Percentiles rank a stretch among this genome's conserved stretches.
Evolutionary conservation across 2,888 invertebrate genomes (phyloP).

Genomic region (Spodoptera picta): DNA sequence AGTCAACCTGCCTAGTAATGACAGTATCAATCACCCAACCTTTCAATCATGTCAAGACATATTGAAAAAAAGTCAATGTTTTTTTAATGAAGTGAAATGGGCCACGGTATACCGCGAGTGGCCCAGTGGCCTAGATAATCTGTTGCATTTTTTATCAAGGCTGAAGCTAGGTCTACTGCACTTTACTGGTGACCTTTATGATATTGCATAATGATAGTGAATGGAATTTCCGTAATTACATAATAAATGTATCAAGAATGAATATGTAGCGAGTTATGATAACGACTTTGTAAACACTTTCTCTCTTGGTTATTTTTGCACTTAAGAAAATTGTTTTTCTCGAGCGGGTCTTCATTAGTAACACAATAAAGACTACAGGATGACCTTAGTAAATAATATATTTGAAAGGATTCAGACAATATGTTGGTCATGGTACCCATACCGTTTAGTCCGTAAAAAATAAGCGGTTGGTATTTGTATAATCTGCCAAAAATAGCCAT

Average conservation of each 20-base stretch:
- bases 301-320: constrained; percentile 1
- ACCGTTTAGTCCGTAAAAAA: too few relatives aligned
- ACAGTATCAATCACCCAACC: not conserved
- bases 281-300: constrained; percentile 9
- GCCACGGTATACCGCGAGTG: constrained; percentile 12
- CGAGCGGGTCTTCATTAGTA: too few relatives aligned
- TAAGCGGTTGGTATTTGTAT: too few relatives aligned
- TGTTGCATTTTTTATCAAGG: constrained; percentile 36
- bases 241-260: constrained; percentile 8
- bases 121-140: constrained; percentile 35
- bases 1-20: too few relatives aligned
- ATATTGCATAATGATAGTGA: not conserved
- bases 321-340: too few relatives aligned
- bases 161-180: constrained; percentile 2
- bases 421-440: too few relatives aligned
- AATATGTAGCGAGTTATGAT: constrained; percentile 21
- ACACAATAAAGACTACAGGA: too few relatives aligned
- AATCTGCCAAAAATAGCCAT: too few relatives aligned
- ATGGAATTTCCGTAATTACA: constrained; percentile 14
- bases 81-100: constrained; percentile 19
- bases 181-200: not conserved
- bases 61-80: constrained; percentile 24
- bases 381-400: too few relatives aligned
- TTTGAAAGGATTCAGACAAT: too few relatives aligned
- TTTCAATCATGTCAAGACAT: constrained; percentile 1